A percentile compares a stretch with the other conserved stretches of the same genome.
Evolutionary conservation across 2,797 vertebrate species (phyloP).

Genomic region (Furcifer pardalis): DNA sequence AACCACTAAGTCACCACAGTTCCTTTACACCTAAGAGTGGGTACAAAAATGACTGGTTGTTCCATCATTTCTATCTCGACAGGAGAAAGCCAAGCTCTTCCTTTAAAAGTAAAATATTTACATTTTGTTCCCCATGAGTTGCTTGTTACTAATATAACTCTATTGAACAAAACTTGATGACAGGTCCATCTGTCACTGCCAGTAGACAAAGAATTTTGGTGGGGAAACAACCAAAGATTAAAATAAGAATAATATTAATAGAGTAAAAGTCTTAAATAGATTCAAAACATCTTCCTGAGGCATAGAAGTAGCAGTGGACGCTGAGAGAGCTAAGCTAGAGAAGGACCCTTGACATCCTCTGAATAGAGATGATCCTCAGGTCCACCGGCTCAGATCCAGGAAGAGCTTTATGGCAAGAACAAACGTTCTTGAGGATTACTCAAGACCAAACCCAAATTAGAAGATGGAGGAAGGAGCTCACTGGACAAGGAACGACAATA

Average conservation of each 20-base stretch:
- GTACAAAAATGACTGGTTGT: neutral
- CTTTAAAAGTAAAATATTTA: slow-evolving; percentile 5
- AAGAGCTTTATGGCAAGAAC: too few species aligned
- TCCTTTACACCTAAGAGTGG: too few species aligned
- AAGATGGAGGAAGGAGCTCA: too few species aligned
- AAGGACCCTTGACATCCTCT: too few species aligned
- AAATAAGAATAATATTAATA: neutral
- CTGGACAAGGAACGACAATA: too few species aligned
- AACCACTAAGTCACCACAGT: too few species aligned
- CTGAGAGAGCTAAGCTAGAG: too few species aligned
- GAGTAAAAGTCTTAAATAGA: neutral
- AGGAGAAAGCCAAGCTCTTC: neutral
- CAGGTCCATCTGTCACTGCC: slow-evolving; percentile 33
- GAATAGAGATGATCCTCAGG: too few species aligned
- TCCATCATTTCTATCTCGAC: neutral
- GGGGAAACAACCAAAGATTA: neutral
- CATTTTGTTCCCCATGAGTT: neutral
- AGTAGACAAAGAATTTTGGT: neutral
- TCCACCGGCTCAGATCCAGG: too few species aligned
- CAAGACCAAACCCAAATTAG: too few species aligned
- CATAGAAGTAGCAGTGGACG: too few species aligned
- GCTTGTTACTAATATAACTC: slow-evolving; percentile 31
- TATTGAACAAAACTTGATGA: slow-evolving; percentile 29
- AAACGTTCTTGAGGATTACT: too few species aligned
- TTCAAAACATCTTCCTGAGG: neutral